A percentile compares a stretch with the other conserved stretches of the same genome.
Evolutionary conservation across 2,113 vertebrate genomes (phyloP).

Genomic region (Rhinogobius similis): DNA sequence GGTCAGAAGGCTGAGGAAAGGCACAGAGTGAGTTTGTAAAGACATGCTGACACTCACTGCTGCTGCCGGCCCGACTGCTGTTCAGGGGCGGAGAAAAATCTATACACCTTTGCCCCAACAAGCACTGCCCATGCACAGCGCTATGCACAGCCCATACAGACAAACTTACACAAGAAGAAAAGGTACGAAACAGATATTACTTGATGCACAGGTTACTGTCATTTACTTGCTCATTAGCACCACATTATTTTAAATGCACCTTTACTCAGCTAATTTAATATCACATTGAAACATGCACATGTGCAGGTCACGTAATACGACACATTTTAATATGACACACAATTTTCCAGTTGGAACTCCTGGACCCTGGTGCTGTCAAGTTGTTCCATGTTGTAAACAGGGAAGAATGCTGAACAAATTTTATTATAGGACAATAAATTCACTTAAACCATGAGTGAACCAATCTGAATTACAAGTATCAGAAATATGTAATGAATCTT

Average conservation of each 20-base stretch:
- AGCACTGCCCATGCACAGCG: constrained; percentile 27
- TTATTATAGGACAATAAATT: not conserved
- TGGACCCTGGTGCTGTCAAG: not conserved
- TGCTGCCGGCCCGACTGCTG: constrained; percentile 22
- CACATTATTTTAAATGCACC: not conserved
- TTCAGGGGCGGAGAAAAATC: constrained; percentile 46
- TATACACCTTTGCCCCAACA: constrained; percentile 34
- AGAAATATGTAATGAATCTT: not conserved
- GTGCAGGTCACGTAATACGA: too few relatives aligned
- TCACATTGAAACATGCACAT: not conserved
- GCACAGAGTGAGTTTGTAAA: constrained; percentile 11
- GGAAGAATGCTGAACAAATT: not conserved
- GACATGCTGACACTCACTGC: constrained; percentile 19
- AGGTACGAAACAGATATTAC: constrained; percentile 37
- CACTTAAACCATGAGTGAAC: not conserved
- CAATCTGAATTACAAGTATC: not conserved
- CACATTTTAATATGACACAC: too few relatives aligned
- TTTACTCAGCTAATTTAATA: not conserved
- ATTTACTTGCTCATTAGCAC: not conserved
- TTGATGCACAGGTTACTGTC: constrained; percentile 28
- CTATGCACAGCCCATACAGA: constrained; percentile 1
- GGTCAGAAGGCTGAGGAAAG: constrained; percentile 19
- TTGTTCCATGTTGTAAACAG: not conserved
- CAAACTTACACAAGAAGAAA: constrained; percentile 26
- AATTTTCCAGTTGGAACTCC: not conserved